Conservation (phyloP, 2,113 vertebrate species). For the Pygoscelis adeliae region DNA sequence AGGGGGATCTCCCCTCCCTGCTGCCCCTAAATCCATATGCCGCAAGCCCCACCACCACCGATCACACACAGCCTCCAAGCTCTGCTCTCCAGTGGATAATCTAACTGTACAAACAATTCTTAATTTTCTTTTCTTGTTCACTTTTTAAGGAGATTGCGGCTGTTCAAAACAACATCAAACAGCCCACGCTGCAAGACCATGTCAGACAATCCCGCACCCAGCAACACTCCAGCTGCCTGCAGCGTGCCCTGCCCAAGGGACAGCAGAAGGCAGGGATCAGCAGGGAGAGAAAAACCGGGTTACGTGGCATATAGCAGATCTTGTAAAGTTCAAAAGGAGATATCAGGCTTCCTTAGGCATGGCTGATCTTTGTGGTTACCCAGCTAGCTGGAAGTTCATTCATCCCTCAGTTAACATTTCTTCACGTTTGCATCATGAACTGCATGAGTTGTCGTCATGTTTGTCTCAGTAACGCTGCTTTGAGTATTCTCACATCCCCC, state of each 20-base stretch:
- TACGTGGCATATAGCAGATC: accelerated
- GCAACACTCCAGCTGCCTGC: background rate
- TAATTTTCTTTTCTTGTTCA: background rate
- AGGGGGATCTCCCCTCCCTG: background rate
- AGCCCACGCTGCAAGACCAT: background rate
- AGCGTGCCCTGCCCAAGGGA: background rate
- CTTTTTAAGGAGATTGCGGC: background rate
- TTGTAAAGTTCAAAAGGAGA: background rate
- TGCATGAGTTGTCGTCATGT: background rate
- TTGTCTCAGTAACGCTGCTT: background rate
- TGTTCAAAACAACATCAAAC: background rate
- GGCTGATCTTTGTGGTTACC: background rate
- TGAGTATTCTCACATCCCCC: background rate
- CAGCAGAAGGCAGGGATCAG: no score
- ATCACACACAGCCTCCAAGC: background rate
- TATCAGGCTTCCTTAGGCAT: background rate
- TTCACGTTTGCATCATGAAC: background rate
- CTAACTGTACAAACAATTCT: background rate
- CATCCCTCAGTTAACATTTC: background rate
- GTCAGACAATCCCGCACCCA: accelerated
- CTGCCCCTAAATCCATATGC: background rate
- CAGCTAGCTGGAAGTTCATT: background rate
- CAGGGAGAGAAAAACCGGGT: background rate
- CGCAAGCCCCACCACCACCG: accelerated
- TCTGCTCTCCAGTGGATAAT: background rate